Evolutionary conservation across 2,797 vertebrate genomes (phyloP), one percentile per base, ranked within the genome.

Genomic region (Propithecus perrieri): DNA sequence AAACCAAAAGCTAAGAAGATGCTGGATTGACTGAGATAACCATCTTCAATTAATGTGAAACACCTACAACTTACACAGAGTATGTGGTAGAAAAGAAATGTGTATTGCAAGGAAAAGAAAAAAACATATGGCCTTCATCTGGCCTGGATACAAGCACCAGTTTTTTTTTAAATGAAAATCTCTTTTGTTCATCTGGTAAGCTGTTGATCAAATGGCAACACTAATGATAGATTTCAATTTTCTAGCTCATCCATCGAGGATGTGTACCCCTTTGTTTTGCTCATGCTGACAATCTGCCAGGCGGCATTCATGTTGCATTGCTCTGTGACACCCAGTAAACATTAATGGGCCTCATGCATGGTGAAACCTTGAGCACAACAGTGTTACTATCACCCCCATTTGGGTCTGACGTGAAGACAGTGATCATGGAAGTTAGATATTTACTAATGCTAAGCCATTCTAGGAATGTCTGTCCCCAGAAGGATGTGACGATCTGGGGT

Each of bases 141-240:
- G n/a, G 57, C 63, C 43, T 63, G 41, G 11, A 61, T 46, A 69
- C 3, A 50, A 43, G 24, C 43, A 81, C 10, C 18, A 13, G 18
- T 67, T 97, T 89, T 55, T 78, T 74, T 89, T 55, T 78, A 74
- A 85, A 65, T 59, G 35, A 41, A 86, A 48, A 83, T n/a, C n/a
- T 67, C 50, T 80, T 50, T 87, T 81, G 38, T 33, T 93, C 57
- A 22, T 57, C 33, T 43, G 41, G 41, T 43, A 55, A 89, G 48
- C 30, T 72, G 26, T 26, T 72, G 48, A 15, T 38, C 43, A 46
- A 41, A 41, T 59, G 28, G 48, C 24, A 20, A 75, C 22, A 13
- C 17, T 43, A 28, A 79, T 33, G 59, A 35, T 0, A 28, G 46
- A 50, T 5, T 22, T 76, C 1, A 2, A 4, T 20, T 57, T 61